Percentiles rank a stretch among this genome's conserved stretches.
These are phyloP conservation scores for Eupithecia dodoneata DNA, from an alignment of 2,888 invertebrate species.

Conservation along the genomic window DNA sequence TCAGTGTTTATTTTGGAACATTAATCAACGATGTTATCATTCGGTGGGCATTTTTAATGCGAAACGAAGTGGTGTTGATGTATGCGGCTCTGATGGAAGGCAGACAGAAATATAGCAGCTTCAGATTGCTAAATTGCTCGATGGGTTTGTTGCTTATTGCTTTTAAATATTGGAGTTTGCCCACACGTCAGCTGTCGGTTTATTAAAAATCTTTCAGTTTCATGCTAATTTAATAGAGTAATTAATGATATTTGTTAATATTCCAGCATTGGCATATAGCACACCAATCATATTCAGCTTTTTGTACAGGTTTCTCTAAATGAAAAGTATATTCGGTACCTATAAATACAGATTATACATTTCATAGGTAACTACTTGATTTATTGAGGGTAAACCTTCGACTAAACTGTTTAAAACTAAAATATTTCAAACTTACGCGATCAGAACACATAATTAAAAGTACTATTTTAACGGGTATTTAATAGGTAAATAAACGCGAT, in stretches of 20 bases:
- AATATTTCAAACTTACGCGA: no score
- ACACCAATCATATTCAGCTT: background rate
- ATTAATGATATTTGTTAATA: background rate
- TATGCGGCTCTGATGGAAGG: slow-evolving; percentile 39
- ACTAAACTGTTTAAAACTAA: no score
- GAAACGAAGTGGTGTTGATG: slow-evolving; percentile 43
- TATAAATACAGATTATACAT: background rate
- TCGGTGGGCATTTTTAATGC: slow-evolving; percentile 41
- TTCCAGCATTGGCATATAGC: background rate
- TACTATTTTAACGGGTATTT: no score
- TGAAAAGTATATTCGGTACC: no score
- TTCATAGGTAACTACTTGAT: background rate
- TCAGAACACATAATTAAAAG: no score
- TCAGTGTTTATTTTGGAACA: slow-evolving; percentile 68
- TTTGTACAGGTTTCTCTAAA: background rate
- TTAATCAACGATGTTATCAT: slow-evolving; percentile 45
- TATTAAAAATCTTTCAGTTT: slow-evolving; percentile 8
- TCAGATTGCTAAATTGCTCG: slow-evolving; percentile 38
- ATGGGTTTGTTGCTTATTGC: slow-evolving; percentile 40
- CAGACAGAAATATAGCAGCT: slow-evolving; percentile 38
- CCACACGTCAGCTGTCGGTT: background rate
- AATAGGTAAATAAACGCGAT: no score
- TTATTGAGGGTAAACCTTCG: background rate
- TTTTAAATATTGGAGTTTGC: slow-evolving; percentile 27
- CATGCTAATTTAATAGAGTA: background rate